These are phyloP conservation scores for Semaprochilodus insignis DNA, from an alignment of 2,797 vertebrate genomes.

Conservation along the genomic window DNA sequence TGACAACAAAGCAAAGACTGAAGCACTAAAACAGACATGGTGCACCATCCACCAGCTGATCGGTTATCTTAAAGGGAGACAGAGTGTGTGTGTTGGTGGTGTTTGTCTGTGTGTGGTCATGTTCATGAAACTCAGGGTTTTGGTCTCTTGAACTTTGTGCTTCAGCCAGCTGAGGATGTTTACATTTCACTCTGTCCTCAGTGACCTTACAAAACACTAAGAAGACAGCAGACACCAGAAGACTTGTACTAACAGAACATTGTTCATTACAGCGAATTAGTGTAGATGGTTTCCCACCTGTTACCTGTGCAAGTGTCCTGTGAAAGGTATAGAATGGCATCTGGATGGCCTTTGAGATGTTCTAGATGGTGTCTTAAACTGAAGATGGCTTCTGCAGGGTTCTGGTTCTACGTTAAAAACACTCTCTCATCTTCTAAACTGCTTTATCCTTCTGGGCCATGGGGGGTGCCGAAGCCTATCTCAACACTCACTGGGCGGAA, in stretches of 20 bases:
- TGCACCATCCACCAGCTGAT: conserved; percentile 42
- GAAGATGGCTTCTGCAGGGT: no score
- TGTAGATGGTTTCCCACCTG: neutral
- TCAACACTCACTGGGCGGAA: no score
- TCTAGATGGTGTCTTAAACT: no score
- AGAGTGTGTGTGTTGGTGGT: neutral
- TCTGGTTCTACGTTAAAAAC: no score
- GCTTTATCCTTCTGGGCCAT: no score
- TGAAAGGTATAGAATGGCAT: neutral
- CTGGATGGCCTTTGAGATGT: neutral
- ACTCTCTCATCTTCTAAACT: no score
- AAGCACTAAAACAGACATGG: conserved; percentile 51
- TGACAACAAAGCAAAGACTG: conserved; percentile 53
- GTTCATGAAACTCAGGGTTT: neutral
- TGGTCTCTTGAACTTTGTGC: neutral
- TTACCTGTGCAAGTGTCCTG: neutral
- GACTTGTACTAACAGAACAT: neutral
- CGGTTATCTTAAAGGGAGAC: conserved; percentile 23
- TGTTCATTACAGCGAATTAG: neutral
- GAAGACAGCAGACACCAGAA: neutral
- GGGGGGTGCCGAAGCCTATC: no score
- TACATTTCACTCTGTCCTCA: neutral
- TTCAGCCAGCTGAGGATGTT: neutral
- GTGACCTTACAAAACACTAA: neutral
- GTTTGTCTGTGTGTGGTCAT: neutral